These are phyloP conservation scores for Heterohyrax brucei DNA, from an alignment of 2,797 vertebrate species.

Conservation along the genomic window DNA sequence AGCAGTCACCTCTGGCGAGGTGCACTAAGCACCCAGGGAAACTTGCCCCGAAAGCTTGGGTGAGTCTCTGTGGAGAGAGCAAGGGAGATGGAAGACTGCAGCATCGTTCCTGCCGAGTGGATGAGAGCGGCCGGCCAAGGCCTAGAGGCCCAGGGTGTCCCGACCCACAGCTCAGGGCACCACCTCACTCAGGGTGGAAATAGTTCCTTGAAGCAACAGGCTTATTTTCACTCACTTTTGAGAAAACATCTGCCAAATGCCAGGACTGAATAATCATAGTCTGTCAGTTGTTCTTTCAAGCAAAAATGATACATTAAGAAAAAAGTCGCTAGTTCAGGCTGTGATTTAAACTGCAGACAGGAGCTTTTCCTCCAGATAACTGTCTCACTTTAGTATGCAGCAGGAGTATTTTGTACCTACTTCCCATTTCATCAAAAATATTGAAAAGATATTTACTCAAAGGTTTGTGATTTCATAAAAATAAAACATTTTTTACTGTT, in stretches of 20 bases:
- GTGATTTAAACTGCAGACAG: neutral
- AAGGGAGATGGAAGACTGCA: fast-evolving
- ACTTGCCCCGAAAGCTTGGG: fast-evolving
- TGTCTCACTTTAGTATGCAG: neutral
- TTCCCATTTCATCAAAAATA: neutral
- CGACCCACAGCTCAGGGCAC: neutral
- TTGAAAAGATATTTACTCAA: neutral
- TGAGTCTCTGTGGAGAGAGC: neutral
- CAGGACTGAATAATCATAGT: neutral
- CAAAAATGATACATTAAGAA: neutral
- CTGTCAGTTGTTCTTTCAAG: neutral
- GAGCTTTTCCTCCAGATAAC: neutral
- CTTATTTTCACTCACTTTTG: slow-evolving; percentile 56
- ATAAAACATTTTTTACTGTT: neutral
- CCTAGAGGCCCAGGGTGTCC: neutral
- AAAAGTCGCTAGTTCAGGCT: neutral
- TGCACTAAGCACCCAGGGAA: neutral
- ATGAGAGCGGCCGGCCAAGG: neutral
- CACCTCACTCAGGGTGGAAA: neutral
- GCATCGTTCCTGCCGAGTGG: neutral
- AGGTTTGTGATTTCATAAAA: neutral
- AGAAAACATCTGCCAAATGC: slow-evolving; percentile 36
- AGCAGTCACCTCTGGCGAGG: fast-evolving
- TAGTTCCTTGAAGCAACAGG: neutral
- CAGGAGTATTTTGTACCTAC: neutral